Conservation (phyloP, 2,888 invertebrate genomes). For the Schizaphis graminum region DNA sequence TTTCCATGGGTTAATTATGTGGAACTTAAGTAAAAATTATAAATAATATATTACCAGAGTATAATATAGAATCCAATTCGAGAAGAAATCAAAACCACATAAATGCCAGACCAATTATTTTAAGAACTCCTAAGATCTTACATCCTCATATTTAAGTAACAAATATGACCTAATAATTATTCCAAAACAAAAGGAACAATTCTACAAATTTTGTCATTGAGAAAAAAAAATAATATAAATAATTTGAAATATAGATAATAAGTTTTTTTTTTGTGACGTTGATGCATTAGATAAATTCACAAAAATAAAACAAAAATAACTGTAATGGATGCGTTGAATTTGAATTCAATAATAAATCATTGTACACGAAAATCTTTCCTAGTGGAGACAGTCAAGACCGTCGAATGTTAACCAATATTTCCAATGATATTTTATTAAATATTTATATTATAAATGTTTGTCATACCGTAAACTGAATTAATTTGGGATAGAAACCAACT, state of each 20-base stretch:
- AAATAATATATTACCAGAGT: not conserved
- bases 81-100: not conserved
- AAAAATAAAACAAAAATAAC: not conserved
- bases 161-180: not conserved
- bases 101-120: not conserved
- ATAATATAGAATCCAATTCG: not conserved
- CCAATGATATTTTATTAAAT: too few relatives aligned
- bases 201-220: not conserved
- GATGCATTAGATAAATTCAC: not conserved
- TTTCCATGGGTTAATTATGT: not conserved
- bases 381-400: too few relatives aligned
- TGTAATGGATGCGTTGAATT: too few relatives aligned
- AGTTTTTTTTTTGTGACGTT: not conserved
- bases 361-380: too few relatives aligned
- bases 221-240: not conserved
- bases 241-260: not conserved
- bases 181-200: not conserved
- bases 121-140: not conserved
- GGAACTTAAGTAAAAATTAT: not conserved
- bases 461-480: too few relatives aligned
- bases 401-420: too few relatives aligned
- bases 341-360: too few relatives aligned
- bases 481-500: too few relatives aligned
- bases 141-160: not conserved
- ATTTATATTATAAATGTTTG: too few relatives aligned